Conservation (phyloP, 2,113 vertebrate species). For the Limnothrissa miodon region DNA sequence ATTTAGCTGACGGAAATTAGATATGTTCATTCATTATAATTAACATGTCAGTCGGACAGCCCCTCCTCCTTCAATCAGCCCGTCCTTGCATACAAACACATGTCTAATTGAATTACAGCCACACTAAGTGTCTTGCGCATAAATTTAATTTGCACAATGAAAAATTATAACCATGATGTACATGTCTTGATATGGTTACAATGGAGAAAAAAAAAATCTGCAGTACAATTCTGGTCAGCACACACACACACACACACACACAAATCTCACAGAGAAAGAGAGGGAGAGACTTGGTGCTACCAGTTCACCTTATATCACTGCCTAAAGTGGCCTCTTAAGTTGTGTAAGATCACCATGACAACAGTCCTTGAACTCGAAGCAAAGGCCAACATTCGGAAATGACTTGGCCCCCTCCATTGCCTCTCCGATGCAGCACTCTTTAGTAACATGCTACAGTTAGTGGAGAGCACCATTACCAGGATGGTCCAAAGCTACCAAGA, state of each 20-base stretch:
- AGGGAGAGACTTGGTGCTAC: background rate
- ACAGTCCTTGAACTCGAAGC: no score
- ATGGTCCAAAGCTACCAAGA: no score
- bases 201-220: background rate
- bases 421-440: no score
- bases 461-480: no score
- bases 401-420: no score
- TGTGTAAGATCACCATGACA: no score
- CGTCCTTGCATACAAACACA: constrained; percentile 15
- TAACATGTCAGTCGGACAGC: constrained; percentile 59
- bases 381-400: no score
- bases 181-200: background rate
- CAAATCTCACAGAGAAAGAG: background rate
- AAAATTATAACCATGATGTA: background rate
- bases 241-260: background rate
- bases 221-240: background rate
- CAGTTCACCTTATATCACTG: no score
- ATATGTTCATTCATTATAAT: constrained; percentile 69
- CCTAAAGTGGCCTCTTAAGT: background rate
- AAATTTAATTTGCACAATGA: constrained; percentile 6
- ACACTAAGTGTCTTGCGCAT: constrained; percentile 3
- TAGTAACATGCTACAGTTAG: no score
- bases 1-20: constrained; percentile 64
- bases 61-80: constrained; percentile 16
- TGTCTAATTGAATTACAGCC: constrained; percentile 13